Evolutionary conservation across 2,797 vertebrate genomes (phyloP), one percentile per base, ranked within the genome.

Genomic region (Sebastes variabilis): DNA sequence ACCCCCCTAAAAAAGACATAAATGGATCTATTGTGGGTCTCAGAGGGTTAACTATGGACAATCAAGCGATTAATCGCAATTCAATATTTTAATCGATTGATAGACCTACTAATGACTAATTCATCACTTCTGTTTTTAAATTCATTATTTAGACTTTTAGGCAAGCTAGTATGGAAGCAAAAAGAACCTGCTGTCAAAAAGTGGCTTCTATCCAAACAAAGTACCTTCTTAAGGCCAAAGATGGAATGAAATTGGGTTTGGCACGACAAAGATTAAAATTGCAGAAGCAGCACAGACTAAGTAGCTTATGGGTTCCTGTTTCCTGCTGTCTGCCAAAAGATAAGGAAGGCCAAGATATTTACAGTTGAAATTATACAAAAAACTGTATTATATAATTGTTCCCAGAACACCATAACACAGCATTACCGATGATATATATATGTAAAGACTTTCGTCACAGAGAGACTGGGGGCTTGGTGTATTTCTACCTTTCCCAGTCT

Each of bases 231-330:
- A 4, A 38, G 8, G 71, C 59, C 36, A 29, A 56, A 16, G 24
- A 52, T 25, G 9, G 60, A 36, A 58, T 62, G 25, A 61, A 55
- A 46, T 22, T 59, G n/a, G 18, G n/a, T 68, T 64, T 61, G 55
- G 14, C 71, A 16, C 30, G n/a, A 55, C 20, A 27, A 60, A 76
- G 55, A 70, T 14, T 62, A n/a, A 55, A 66, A 52, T 2, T 75
- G 73, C 79, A 81, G 66, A 38, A 14, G 56, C 56, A 81, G 67
- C 29, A 16, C 25, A 60, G 64, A 59, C 24, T 36, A 11, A 74
- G 52, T 6, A 42, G 61, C 42, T 77, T 16, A 58, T 38, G 6
- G 11, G n/a, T 29, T 58, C 20, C 70, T 55, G 56, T 81, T 76
- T 76, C 29, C 75, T 67, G 61, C 32, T 56, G n/a, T 20, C 12